phyloP scores from a whole-genome alignment of 2,888 invertebrate genomes.

The Eustalomyia histrio region DNA sequence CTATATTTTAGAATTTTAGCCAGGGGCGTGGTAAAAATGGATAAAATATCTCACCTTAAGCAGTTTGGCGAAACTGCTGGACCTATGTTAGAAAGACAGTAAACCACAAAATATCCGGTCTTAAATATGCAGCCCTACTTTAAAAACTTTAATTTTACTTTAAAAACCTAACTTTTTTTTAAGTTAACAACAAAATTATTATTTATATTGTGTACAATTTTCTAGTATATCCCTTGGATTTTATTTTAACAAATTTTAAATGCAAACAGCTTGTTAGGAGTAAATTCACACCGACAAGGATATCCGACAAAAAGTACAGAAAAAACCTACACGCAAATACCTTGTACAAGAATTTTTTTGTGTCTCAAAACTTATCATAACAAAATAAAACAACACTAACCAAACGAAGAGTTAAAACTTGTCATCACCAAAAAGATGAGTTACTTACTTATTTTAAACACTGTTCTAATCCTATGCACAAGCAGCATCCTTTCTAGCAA shows the following conservation, averaged over 20 bases:
- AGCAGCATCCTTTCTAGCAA: conserved; percentile 11
- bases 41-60: too few relatives aligned
- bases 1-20: too few relatives aligned
- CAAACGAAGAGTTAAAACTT: conserved; percentile 53
- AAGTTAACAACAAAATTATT: conserved; percentile 11
- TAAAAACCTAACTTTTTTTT: neutral
- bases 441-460: conserved; percentile 54
- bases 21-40: too few relatives aligned
- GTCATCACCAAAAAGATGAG: conserved; percentile 47
- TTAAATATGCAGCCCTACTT: too few relatives aligned
- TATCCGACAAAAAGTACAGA: conserved; percentile 29
- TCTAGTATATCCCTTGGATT: conserved; percentile 6
- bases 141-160: neutral
- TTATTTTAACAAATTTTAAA: conserved; percentile 42
- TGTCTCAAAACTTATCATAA: conserved; percentile 8
- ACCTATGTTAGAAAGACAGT: too few relatives aligned
- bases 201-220: conserved; percentile 37
- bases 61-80: too few relatives aligned
- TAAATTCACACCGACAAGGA: conserved; percentile 52
- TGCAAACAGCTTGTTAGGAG: conserved; percentile 55
- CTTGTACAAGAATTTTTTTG: neutral
- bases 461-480: conserved; percentile 48
- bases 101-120: too few relatives aligned
- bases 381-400: conserved; percentile 25
- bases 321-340: conserved; percentile 33